A percentile compares a stretch with the other conserved stretches of the same genome.
These are phyloP conservation scores for Passerina amoena DNA, from an alignment of 2,113 vertebrate genomes.

Conservation along the genomic window DNA sequence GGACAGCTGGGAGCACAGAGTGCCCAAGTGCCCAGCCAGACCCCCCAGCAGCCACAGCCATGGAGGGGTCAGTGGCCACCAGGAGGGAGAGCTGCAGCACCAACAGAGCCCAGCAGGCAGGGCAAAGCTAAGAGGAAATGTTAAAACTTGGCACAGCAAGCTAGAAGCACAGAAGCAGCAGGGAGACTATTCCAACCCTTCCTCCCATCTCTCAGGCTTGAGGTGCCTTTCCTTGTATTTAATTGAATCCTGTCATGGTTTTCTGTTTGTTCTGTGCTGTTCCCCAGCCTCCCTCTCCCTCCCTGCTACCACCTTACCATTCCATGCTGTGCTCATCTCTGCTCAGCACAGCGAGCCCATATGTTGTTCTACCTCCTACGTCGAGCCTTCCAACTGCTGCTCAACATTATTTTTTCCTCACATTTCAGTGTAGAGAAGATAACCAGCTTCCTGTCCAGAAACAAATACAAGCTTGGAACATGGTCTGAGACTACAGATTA, in stretches of 20 bases:
- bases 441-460: neutral
- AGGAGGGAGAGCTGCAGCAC: neutral
- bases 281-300: neutral
- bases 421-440: neutral
- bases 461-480: neutral
- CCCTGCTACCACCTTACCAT: neutral
- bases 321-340: neutral
- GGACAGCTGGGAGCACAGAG: neutral
- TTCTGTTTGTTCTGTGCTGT: neutral
- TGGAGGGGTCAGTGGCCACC: fast-evolving
- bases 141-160: neutral
- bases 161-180: neutral
- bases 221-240: neutral
- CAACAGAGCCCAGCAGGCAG: neutral
- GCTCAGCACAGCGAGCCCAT: neutral
- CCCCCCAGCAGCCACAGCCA: neutral
- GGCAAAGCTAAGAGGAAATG: neutral
- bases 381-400: neutral
- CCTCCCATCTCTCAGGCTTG: neutral
- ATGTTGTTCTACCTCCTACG: neutral
- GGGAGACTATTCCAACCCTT: fast-evolving
- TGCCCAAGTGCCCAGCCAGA: fast-evolving
- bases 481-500: neutral
- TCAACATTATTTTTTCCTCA: neutral
- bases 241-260: neutral